These are phyloP conservation scores for Cataglyphis livida DNA, from an alignment of 2,888 invertebrate species.

Conservation along the genomic window DNA sequence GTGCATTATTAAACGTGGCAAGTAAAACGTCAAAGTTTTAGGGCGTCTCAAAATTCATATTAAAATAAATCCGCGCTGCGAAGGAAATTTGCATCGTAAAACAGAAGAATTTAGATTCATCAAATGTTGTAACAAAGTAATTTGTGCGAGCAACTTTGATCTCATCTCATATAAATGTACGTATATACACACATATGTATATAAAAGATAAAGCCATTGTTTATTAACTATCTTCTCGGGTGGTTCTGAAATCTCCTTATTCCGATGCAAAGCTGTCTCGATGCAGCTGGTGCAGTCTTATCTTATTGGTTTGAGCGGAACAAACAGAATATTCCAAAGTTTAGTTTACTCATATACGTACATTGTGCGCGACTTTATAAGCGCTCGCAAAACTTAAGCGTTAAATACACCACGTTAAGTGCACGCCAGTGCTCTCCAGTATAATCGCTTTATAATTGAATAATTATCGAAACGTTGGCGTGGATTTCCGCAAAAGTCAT, in stretches of 20 bases:
- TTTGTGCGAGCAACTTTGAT: neutral
- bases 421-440: neutral
- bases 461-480: neutral
- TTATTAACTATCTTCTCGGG: slow-evolving; percentile 6
- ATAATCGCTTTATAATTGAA: slow-evolving; percentile 29
- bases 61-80: neutral
- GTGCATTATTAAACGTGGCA: neutral
- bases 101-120: neutral
- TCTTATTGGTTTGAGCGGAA: neutral
- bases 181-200: neutral
- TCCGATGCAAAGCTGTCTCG: neutral
- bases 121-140: neutral
- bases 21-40: neutral
- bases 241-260: neutral
- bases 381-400: neutral
- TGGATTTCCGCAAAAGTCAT: neutral
- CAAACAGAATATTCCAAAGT: slow-evolving; percentile 18
- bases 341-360: neutral
- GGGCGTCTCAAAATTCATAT: neutral
- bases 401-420: no score
- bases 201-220: neutral
- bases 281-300: neutral
- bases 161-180: neutral
- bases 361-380: neutral
- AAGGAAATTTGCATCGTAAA: neutral